Conservation (phyloP, 2,888 invertebrate genomes). For the Lacanobia wlatinum region DNA sequence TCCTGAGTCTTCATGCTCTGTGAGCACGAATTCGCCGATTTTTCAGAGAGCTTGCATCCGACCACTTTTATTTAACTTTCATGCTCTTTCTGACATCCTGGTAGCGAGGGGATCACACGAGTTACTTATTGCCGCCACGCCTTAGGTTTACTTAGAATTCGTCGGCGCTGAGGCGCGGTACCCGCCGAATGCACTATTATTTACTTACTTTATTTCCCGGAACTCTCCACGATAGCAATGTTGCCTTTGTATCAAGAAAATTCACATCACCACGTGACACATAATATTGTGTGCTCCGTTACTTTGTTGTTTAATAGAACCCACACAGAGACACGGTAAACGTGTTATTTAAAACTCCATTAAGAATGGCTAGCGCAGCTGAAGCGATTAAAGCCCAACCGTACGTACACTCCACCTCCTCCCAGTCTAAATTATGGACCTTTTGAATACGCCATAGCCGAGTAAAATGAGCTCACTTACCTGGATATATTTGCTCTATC, state of each 20-base stretch:
- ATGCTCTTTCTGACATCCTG: constrained; percentile 17
- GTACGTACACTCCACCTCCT: constrained; percentile 42
- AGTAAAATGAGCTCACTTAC: constrained; percentile 52
- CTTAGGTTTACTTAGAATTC: constrained; percentile 7
- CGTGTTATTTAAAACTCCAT: constrained; percentile 61
- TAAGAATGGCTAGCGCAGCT: constrained; percentile 56
- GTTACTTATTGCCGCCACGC: constrained; percentile 24
- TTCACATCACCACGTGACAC: constrained; percentile 20
- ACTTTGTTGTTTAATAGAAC: constrained; percentile 32
- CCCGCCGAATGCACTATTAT: constrained; percentile 14
- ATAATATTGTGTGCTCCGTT: constrained; percentile 16
- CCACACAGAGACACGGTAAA: constrained; percentile 39
- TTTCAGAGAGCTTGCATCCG: constrained; percentile 27
- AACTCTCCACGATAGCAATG: background rate
- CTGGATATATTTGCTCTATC: constrained; percentile 45
- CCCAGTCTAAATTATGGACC: constrained; percentile 53
- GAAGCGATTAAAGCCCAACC: constrained; percentile 52
- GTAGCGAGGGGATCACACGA: background rate
- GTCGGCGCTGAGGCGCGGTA: background rate
- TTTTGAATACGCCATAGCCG: constrained; percentile 56
- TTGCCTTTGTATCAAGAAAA: constrained; percentile 23
- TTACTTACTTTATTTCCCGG: constrained; percentile 17
- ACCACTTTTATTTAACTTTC: constrained; percentile 29
- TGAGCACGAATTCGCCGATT: constrained; percentile 13
- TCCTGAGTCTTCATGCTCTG: constrained; percentile 15